A percentile compares a stretch with the other conserved stretches of the same genome.
phyloP scores from a whole-genome alignment of 2,888 invertebrate species.

The Andrena trimmerana region DNA sequence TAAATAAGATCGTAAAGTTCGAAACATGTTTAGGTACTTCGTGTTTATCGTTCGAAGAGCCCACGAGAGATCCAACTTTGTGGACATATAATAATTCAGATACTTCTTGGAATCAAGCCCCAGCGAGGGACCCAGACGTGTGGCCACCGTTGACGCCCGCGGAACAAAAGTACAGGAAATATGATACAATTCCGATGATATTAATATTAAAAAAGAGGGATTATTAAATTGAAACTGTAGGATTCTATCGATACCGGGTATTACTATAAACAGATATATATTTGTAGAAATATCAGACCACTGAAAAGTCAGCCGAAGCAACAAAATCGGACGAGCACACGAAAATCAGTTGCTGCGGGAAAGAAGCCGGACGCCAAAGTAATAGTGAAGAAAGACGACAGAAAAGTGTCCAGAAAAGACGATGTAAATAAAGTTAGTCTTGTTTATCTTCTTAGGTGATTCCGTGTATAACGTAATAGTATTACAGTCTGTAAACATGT shows the following conservation, averaged over 20 bases:
- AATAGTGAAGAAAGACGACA: conserved; percentile 82
- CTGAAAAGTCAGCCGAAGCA: conserved; percentile 81
- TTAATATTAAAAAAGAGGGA: background rate
- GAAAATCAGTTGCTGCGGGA: conserved; percentile 80
- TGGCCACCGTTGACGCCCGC: conserved; percentile 95
- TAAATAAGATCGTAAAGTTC: conserved; percentile 15
- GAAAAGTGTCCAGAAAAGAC: conserved; percentile 86
- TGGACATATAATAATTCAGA: conserved; percentile 89
- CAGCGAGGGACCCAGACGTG: conserved; percentile 91
- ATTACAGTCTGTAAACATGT: conserved; percentile 19
- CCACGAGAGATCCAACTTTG: conserved; percentile 92
- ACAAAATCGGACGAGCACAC: conserved; percentile 79
- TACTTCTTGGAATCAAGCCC: conserved; percentile 86
- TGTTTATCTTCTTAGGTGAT: conserved; percentile 12
- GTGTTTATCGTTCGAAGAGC: conserved; percentile 86
- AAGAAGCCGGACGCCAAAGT: conserved; percentile 84
- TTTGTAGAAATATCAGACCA: conserved; percentile 79
- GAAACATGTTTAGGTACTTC: conserved; percentile 77
- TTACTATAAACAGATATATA: conserved; percentile 27
- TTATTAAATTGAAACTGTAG: background rate
- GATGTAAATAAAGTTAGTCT: conserved; percentile 78
- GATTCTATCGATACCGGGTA: too few relatives aligned
- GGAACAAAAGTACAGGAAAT: conserved; percentile 88
- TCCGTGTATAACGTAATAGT: background rate
- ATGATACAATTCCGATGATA: background rate